These are phyloP conservation scores for Zaprionus davidi DNA, from an alignment of 1,140 invertebrate genomes.

Conservation along the genomic window DNA sequence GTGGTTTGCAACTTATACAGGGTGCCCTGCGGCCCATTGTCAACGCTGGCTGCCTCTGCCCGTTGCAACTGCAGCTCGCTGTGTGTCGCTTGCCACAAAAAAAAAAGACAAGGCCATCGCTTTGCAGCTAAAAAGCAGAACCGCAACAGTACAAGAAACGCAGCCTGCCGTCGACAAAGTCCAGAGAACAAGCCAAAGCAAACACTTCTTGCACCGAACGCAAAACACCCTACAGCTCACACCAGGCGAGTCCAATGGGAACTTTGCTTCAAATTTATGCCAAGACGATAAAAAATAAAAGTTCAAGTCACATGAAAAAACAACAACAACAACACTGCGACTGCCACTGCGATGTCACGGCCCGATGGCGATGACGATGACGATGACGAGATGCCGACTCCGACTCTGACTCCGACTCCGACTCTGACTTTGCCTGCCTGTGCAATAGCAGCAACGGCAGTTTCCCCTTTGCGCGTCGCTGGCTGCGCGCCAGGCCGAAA, in stretches of 20 bases:
- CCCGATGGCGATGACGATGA: not conserved
- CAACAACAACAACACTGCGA: slow-evolving; percentile 8
- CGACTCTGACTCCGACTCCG: slow-evolving; percentile 1
- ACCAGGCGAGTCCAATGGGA: slow-evolving; percentile 25
- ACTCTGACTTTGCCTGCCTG: not conserved
- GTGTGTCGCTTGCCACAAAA: slow-evolving; percentile 30
- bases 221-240: slow-evolving; percentile 35
- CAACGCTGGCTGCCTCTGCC: not conserved
- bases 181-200: slow-evolving; percentile 50
- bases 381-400: slow-evolving; percentile 2
- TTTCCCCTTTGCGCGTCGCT: slow-evolving; percentile 45
- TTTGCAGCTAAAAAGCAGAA: not conserved
- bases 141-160: slow-evolving; percentile 62
- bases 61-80: slow-evolving; percentile 1
- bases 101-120: slow-evolving; percentile 51
- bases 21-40: slow-evolving; percentile 11
- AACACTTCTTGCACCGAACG: slow-evolving; percentile 11
- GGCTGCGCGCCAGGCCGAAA: slow-evolving; percentile 59
- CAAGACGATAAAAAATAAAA: slow-evolving; percentile 55
- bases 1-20: slow-evolving; percentile 20
- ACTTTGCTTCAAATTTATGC: slow-evolving; percentile 68
- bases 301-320: slow-evolving; percentile 23
- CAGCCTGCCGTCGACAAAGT: slow-evolving; percentile 30
- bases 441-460: not conserved
- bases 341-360: slow-evolving; percentile 13